phyloP scores from a whole-genome alignment of 2,113 vertebrate species.

The Caranx melampygus region DNA sequence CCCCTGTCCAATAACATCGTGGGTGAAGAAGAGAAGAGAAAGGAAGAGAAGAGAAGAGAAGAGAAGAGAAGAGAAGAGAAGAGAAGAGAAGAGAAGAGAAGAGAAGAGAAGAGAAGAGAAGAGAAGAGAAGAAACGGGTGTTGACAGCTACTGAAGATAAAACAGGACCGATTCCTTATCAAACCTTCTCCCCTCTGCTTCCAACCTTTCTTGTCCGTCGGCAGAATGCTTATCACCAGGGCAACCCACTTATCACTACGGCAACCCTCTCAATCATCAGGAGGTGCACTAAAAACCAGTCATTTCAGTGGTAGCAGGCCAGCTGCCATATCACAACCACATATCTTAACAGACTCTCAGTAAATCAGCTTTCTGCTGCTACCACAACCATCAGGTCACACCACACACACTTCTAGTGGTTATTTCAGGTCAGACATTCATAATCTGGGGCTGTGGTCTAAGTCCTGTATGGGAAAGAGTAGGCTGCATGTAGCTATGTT shows the following conservation, averaged over 20 bases:
- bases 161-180: conserved; percentile 74
- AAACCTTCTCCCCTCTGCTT: conserved; percentile 36
- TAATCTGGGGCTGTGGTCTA: too few species aligned
- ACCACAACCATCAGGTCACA: conserved; percentile 37
- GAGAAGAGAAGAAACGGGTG: conserved; percentile 37
- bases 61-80: neutral
- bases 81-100: neutral
- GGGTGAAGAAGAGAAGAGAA: neutral
- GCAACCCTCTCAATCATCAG: conserved; percentile 75
- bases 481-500: too few species aligned
- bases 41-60: neutral
- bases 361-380: conserved; percentile 65
- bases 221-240: conserved; percentile 75
- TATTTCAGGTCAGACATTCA: too few species aligned
- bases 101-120: conserved; percentile 2
- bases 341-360: conserved; percentile 68
- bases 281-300: conserved; percentile 65
- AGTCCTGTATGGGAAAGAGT: too few species aligned
- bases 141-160: conserved; percentile 67
- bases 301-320: conserved; percentile 64
- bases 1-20: conserved; percentile 37
- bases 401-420: conserved; percentile 9
- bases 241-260: conserved; percentile 79
- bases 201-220: conserved; percentile 61
- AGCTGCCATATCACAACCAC: conserved; percentile 64